Conservation (phyloP, 2,797 vertebrate species). For the Erpetoichthys calabaricus region DNA sequence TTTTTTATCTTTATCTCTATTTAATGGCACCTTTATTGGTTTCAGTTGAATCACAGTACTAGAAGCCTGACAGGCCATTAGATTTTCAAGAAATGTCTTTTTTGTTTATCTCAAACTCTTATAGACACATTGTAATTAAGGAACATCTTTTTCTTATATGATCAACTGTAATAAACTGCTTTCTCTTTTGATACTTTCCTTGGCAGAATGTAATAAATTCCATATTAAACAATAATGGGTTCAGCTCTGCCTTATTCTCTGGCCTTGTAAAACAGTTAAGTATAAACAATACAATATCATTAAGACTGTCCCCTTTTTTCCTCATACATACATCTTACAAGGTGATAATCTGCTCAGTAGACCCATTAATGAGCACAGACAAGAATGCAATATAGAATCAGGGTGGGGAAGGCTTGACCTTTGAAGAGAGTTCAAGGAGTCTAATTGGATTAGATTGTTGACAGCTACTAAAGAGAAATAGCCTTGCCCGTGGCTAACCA, state of each 20-base stretch:
- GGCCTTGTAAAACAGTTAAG: slow-evolving; percentile 29
- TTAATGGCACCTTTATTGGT: no score
- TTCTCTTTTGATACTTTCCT: slow-evolving; percentile 52
- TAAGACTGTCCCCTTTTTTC: slow-evolving; percentile 44
- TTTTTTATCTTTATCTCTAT: no score
- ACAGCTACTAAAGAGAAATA: slow-evolving; percentile 52
- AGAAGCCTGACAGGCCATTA: not conserved
- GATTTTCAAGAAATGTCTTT: not conserved
- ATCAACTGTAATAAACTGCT: slow-evolving; percentile 12
- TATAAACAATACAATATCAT: slow-evolving; percentile 54
- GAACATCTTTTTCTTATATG: not conserved
- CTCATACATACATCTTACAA: slow-evolving; percentile 53
- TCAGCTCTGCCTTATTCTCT: slow-evolving; percentile 19
- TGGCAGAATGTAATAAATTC: slow-evolving; percentile 51
- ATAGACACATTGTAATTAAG: not conserved
- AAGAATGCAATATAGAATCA: slow-evolving; percentile 57
- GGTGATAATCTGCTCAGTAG: slow-evolving; percentile 64
- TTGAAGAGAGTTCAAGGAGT: slow-evolving; percentile 54
- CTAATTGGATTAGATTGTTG: slow-evolving; percentile 57
- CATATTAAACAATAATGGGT: slow-evolving; percentile 52
- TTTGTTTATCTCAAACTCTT: not conserved
- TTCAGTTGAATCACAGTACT: not conserved
- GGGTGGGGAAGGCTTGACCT: slow-evolving; percentile 54
- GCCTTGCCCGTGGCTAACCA: slow-evolving; percentile 51
- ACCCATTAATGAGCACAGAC: slow-evolving; percentile 61